phyloP scores from a whole-genome alignment of 1,140 invertebrate genomes.

The Sitodiplosis mosellana region DNA sequence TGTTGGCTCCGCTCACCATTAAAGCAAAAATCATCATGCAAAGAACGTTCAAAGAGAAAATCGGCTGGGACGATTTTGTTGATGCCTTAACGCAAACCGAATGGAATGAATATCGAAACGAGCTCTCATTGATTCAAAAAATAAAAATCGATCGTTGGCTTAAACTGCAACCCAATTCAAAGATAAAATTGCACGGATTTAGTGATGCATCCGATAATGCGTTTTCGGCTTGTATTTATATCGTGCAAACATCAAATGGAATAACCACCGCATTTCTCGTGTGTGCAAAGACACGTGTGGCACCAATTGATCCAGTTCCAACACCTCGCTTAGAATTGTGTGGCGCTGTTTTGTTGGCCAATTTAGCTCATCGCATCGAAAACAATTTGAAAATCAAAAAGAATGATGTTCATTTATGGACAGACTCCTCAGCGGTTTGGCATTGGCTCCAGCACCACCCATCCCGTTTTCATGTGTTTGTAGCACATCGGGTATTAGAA shows the following conservation, averaged over 20 bases:
- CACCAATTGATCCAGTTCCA: no score
- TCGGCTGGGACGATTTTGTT: slow-evolving; percentile 9
- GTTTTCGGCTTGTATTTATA: slow-evolving; percentile 12
- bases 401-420: no score
- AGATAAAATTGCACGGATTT: slow-evolving; percentile 13
- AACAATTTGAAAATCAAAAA: no score
- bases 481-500: no score
- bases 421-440: no score
- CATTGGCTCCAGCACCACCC: no score
- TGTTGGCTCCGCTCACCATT: slow-evolving; percentile 9
- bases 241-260: slow-evolving; percentile 14
- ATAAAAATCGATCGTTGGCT: slow-evolving; percentile 7
- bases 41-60: slow-evolving; percentile 7
- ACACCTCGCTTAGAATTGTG: no score
- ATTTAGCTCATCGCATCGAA: no score
- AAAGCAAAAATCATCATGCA: slow-evolving; percentile 12
- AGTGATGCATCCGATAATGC: slow-evolving; percentile 13
- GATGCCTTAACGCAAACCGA: background rate
- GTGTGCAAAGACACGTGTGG: no score
- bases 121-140: slow-evolving; percentile 3
- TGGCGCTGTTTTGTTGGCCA: no score
- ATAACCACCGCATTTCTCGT: no score
- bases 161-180: background rate
- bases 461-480: no score
- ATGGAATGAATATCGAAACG: slow-evolving; percentile 2